Conservation (phyloP, 2,888 invertebrate genomes). For the Pherbina coryleti region DNA sequence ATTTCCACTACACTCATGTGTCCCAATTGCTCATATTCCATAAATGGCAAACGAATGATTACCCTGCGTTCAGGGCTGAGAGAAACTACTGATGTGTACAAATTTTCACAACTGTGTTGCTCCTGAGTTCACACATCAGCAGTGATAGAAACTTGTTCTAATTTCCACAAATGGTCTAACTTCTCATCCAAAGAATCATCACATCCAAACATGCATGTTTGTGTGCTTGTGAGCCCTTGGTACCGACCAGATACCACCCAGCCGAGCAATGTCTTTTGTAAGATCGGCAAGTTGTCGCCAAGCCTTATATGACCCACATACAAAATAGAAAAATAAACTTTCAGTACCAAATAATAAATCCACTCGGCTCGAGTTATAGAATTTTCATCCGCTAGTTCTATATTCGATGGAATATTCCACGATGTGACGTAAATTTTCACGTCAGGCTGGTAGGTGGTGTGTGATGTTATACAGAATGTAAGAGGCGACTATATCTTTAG, state of each 20-base stretch:
- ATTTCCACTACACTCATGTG: conserved; percentile 56
- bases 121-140: conserved; percentile 6
- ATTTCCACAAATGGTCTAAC: conserved; percentile 6
- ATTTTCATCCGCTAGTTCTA: conserved; percentile 17
- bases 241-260: too few relatives aligned
- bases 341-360: conserved; percentile 47
- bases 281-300: too few relatives aligned
- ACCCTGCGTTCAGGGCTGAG: not conserved
- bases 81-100: not conserved
- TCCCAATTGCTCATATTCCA: conserved; percentile 63
- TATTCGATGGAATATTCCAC: too few relatives aligned
- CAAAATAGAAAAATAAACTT: conserved; percentile 40
- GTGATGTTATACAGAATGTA: conserved; percentile 42
- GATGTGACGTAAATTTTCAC: conserved; percentile 40
- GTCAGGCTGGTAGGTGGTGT: conserved; percentile 49
- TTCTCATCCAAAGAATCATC: conserved; percentile 3
- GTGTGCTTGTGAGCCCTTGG: not conserved
- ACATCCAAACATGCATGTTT: conserved; percentile 8
- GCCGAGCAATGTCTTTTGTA: too few relatives aligned
- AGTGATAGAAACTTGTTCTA: not conserved
- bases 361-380: conserved; percentile 31
- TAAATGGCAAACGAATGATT: conserved; percentile 2
- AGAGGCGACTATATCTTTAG: conserved; percentile 2
- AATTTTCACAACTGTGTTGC: not conserved
- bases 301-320: too few relatives aligned